Conservation (phyloP, 2,888 invertebrate genomes). For the Scaptodrosophila latifasciaeformis region DNA sequence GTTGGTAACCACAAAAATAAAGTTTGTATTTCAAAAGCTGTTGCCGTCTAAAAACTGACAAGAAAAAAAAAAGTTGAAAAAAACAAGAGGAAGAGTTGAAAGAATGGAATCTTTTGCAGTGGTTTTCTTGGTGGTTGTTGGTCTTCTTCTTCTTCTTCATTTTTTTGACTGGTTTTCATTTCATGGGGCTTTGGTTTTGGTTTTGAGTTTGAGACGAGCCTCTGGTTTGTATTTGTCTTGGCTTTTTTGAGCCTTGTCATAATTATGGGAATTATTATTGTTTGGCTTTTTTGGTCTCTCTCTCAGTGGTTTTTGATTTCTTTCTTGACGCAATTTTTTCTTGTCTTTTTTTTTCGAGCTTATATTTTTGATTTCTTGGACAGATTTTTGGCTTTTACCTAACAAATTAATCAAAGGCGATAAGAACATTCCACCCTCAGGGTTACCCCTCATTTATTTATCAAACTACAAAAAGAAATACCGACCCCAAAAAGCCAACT, state of each 20-base stretch:
- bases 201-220: slow-evolving; percentile 15
- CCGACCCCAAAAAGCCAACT: neutral
- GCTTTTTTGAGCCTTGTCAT: slow-evolving; percentile 46
- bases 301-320: slow-evolving; percentile 41
- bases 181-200: slow-evolving; percentile 15
- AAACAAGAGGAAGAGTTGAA: no score
- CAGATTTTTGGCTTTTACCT: slow-evolving; percentile 40
- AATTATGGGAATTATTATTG: slow-evolving; percentile 65
- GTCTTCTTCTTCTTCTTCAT: slow-evolving; percentile 29
- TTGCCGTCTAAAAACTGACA: neutral
- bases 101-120: no score
- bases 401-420: slow-evolving; percentile 19
- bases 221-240: neutral
- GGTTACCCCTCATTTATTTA: no score
- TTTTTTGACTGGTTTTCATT: slow-evolving; percentile 26
- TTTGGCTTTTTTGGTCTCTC: slow-evolving; percentile 59
- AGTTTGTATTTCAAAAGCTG: slow-evolving; percentile 41
- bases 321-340: slow-evolving; percentile 34
- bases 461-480: neutral
- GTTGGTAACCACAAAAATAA: slow-evolving; percentile 35
- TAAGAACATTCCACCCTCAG: slow-evolving; percentile 9
- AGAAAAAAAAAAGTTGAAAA: no score
- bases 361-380: no score
- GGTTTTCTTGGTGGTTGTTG: slow-evolving; percentile 19
- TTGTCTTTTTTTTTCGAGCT: slow-evolving; percentile 2